Percentiles rank a stretch among this genome's conserved stretches.
These are phyloP conservation scores for Erithacus rubecula DNA, from an alignment of 2,797 vertebrate genomes.

Conservation along the genomic window DNA sequence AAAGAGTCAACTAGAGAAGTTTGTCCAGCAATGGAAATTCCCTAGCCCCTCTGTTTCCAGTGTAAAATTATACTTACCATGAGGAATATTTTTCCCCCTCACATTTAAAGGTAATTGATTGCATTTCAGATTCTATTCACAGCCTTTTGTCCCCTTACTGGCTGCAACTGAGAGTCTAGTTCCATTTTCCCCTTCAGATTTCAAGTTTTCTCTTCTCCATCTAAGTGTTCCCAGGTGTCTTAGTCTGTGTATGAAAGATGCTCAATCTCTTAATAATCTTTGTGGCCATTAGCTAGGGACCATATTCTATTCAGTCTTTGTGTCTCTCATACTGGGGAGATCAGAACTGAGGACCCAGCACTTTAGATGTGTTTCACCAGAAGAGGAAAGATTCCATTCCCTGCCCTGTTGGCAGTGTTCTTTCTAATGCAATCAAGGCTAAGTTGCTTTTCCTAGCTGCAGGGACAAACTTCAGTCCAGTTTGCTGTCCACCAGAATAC, in stretches of 20 bases:
- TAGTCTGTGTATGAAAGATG: neutral
- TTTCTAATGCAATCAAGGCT: neutral
- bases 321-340: neutral
- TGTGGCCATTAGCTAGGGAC: neutral
- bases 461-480: neutral
- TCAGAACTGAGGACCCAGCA: neutral
- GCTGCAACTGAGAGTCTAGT: neutral
- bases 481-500: neutral
- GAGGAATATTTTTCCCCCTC: neutral
- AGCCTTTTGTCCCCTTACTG: neutral
- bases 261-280: neutral
- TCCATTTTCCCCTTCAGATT: neutral
- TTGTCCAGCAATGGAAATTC: neutral
- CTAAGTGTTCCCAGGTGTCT: neutral
- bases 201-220: neutral
- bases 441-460: neutral
- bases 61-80: neutral
- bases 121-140: neutral
- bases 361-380: neutral
- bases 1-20: neutral
- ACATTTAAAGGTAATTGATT: neutral
- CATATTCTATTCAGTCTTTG: neutral
- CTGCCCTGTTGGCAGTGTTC: neutral
- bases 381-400: neutral
- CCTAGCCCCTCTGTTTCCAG: neutral